phyloP scores from a whole-genome alignment of 2,113 vertebrate species.

The Rallus limicola region DNA sequence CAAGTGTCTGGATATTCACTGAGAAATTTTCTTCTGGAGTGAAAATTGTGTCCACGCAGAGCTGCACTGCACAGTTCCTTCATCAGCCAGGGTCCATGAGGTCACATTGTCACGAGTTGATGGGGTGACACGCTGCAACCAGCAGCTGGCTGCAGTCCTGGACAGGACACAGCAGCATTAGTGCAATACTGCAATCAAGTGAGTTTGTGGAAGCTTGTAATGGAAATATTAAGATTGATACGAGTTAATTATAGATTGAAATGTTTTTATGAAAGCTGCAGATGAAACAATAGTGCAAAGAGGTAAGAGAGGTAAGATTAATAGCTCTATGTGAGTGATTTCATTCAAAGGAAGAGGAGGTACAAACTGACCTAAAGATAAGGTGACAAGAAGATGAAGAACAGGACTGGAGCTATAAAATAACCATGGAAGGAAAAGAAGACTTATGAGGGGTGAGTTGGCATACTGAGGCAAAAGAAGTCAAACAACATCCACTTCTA shows the following conservation, averaged over 20 bases:
- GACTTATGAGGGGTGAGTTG: neutral
- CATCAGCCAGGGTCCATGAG: neutral
- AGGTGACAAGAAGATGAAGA: neutral
- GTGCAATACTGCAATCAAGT: neutral
- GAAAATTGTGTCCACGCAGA: neutral
- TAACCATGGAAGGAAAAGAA: neutral
- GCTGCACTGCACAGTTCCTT: neutral
- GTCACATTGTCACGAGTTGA: accelerated
- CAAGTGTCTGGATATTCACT: neutral
- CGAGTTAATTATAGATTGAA: neutral
- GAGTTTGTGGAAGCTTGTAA: neutral
- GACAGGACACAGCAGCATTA: neutral
- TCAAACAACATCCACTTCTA: neutral
- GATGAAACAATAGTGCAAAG: neutral
- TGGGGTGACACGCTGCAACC: neutral
- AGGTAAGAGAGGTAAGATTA: neutral
- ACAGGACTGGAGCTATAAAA: neutral
- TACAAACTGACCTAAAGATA: slow-evolving; percentile 8
- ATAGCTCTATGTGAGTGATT: neutral
- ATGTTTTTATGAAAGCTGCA: neutral
- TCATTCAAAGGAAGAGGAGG: slow-evolving; percentile 7
- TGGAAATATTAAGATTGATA: neutral
- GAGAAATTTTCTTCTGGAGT: neutral
- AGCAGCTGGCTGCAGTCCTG: neutral
- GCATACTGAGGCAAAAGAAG: neutral